Evolutionary conservation across 2,888 invertebrate species (phyloP).

Genomic region (Platycheirus albimanus): DNA sequence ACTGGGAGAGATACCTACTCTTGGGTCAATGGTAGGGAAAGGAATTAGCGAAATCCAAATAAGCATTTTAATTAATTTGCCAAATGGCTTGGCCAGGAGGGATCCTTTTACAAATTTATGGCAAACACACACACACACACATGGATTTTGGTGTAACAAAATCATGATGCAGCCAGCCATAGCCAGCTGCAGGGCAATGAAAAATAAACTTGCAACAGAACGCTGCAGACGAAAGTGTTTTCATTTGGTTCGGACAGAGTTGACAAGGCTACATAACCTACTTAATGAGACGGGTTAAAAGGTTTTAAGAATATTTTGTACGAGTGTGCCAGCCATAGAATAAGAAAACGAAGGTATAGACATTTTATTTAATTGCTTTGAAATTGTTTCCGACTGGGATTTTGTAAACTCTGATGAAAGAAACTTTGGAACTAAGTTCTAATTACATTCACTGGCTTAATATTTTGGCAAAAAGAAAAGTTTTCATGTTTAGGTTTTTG

Average conservation of each 20-base stretch:
- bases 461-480: neutral
- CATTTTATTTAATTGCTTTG: conserved; percentile 66
- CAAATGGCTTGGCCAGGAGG: conserved; percentile 64
- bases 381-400: conserved; percentile 37
- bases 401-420: neutral
- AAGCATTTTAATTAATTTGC: conserved; percentile 75
- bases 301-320: conserved; percentile 53
- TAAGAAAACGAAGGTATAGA: conserved; percentile 35
- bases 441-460: conserved; percentile 11
- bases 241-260: conserved; percentile 27
- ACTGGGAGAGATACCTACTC: conserved; percentile 53
- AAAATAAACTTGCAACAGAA: conserved; percentile 15
- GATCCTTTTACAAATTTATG: conserved; percentile 63
- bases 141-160: conserved; percentile 36
- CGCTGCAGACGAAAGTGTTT: conserved; percentile 49
- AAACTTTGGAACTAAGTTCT: conserved; percentile 20
- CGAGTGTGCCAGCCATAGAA: conserved; percentile 24
- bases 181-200: neutral
- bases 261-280: conserved; percentile 45
- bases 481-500: too few species aligned
- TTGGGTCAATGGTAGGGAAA: conserved; percentile 57
- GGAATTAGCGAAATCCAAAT: conserved; percentile 73
- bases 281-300: conserved; percentile 53
- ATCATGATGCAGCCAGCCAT: conserved; percentile 8
- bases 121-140: conserved; percentile 46